Conservation (phyloP, 1,140 invertebrate genomes). For the Matsumurasca onukii region DNA sequence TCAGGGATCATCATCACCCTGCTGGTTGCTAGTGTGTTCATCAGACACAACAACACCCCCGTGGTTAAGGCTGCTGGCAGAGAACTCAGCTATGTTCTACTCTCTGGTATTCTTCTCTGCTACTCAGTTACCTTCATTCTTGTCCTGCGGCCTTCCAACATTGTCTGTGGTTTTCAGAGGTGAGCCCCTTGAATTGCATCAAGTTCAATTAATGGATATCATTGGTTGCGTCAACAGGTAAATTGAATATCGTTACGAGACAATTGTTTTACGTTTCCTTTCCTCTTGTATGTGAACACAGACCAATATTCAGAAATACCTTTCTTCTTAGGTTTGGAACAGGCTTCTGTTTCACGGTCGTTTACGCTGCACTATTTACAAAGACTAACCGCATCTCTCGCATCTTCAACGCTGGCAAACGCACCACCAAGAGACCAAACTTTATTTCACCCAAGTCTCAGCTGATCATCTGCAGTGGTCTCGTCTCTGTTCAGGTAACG, state of each 20-base stretch:
- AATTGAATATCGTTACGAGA: background rate
- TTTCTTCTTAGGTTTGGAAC: slow-evolving; percentile 62
- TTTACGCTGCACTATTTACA: slow-evolving; percentile 87
- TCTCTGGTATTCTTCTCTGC: slow-evolving; percentile 84
- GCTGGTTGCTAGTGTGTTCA: slow-evolving; percentile 66
- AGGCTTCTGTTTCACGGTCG: slow-evolving; percentile 88
- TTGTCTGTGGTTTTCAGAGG: slow-evolving; percentile 76
- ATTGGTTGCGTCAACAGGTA: background rate
- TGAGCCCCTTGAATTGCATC: no score
- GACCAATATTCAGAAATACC: no score
- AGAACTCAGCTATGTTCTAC: slow-evolving; percentile 84
- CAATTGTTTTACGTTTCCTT: background rate
- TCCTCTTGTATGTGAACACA: background rate
- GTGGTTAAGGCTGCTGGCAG: slow-evolving; percentile 88
- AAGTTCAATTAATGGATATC: no score
- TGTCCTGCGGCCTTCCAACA: slow-evolving; percentile 71
- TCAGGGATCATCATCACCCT: slow-evolving; percentile 74
- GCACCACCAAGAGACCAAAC: slow-evolving; percentile 78
- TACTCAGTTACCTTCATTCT: slow-evolving; percentile 85
- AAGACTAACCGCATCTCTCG: slow-evolving; percentile 90
- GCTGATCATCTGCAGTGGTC: slow-evolving; percentile 79
- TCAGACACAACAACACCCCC: slow-evolving; percentile 78
- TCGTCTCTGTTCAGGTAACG: slow-evolving; percentile 77
- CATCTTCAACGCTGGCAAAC: slow-evolving; percentile 87
- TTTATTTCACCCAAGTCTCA: slow-evolving; percentile 94